Conservation (phyloP, 1,140 invertebrate species). For the Drosophila kepulauana region DNA sequence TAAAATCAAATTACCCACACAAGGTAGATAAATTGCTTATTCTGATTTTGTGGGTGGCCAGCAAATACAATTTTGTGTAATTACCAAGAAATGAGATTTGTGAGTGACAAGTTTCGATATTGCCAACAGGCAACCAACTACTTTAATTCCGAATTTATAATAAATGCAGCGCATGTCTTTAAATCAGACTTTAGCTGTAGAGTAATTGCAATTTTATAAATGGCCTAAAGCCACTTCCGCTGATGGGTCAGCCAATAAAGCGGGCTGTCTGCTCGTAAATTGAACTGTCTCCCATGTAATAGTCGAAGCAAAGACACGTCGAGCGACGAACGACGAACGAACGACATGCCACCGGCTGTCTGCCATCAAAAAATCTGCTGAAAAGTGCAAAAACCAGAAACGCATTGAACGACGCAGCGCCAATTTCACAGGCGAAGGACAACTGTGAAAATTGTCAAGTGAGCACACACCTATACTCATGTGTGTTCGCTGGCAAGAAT, state of each 20-base stretch:
- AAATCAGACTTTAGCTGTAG: neutral
- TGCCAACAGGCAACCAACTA: neutral
- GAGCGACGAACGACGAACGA: neutral
- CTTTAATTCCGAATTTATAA: neutral
- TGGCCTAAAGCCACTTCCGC: neutral
- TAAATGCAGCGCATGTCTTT: neutral
- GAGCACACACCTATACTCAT: constrained; percentile 22
- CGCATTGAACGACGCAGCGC: constrained; percentile 26
- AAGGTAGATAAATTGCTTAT: neutral
- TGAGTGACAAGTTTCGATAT: neutral
- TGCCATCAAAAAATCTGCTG: constrained; percentile 53
- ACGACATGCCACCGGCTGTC: constrained; percentile 1
- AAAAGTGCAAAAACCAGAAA: constrained; percentile 55
- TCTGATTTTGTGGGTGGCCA: neutral
- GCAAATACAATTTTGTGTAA: constrained; percentile 15
- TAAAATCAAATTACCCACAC: constrained; percentile 17
- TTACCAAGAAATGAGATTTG: constrained; percentile 8
- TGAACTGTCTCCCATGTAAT: constrained; percentile 16
- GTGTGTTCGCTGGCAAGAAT: neutral
- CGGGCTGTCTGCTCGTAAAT: constrained; percentile 14
- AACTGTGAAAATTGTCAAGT: constrained; percentile 66
- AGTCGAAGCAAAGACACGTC: neutral
- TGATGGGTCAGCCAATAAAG: constrained; percentile 11
- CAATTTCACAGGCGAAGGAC: constrained; percentile 32
- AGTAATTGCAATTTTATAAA: neutral